Base-by-base conservation (phyloP, 35 echinoderm and acorn worm genomes). In the Hemicentrotus pulcherrimus region DNA sequence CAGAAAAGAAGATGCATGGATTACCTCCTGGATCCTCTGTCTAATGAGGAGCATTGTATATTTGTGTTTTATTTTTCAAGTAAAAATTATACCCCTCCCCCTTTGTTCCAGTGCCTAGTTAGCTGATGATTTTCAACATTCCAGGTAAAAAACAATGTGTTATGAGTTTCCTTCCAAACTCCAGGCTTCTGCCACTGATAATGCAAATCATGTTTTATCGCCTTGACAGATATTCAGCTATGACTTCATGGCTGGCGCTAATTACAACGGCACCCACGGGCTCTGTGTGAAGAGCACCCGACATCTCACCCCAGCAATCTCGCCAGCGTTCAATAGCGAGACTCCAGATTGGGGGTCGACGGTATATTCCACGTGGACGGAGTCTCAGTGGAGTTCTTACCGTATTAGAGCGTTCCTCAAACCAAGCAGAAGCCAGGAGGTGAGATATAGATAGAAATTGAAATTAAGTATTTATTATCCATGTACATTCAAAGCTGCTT, bases 301-400 rank as follows among this genome's bases (percentile, higher is more conserved):
- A 11, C 94, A 97, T 16, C 28, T 24, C 22, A 71, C 98, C 22
- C 11, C 61, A 22, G 98, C 98, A 0, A n/a, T 95, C 32, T 99
- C 98, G 22, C 98, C 98, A n/a, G 98, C 98, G 18, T 99, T 99
- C 55, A 58, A 96, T 24, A 32, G 86, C 30, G 97, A 96, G 2
- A 86, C 94, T 15, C 95, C 95, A 47, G 94, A 97, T 59, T 99
- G 98, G 98, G 86, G 92, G 15, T 99, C 98, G 18, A 96, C 94
- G 16, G 31, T 97, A 28, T 99, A 99, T 50, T 97, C 98, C 14
- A 99, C 98, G 18, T 99, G 98, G 98, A 97, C 98, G 11, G 98
- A 99, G 65, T 98, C 97, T 87, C 94, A 95, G 70, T 96, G 96
- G 95, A 32, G 33, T 16, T 22, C 61, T 10, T 99, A 95, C 47